Evolutionary conservation across 2,113 vertebrate species (phyloP).

Genomic region (Rhombomys opimus): DNA sequence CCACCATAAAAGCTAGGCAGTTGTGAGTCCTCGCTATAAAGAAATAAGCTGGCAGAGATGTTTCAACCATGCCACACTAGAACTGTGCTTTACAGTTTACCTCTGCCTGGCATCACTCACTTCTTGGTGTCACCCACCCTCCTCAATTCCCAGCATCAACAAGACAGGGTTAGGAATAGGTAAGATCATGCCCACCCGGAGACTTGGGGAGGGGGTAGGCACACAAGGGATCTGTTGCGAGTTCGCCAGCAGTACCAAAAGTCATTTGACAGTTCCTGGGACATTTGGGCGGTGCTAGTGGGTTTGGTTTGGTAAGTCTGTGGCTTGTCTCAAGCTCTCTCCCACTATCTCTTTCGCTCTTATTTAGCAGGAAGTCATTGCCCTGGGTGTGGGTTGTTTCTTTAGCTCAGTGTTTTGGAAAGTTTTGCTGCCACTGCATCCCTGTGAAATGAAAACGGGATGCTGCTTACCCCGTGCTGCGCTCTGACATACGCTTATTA

Average conservation of each 20-base stretch:
- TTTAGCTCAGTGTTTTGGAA: not conserved
- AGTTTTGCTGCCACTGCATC: not conserved
- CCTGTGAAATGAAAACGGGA: not conserved
- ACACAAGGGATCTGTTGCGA: too few species aligned
- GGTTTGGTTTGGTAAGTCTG: not conserved
- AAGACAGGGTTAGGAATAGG: too few species aligned
- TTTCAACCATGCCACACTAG: not conserved
- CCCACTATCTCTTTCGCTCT: not conserved
- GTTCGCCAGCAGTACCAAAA: not conserved
- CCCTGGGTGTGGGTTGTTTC: not conserved
- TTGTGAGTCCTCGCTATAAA: not conserved
- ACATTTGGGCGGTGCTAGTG: not conserved
- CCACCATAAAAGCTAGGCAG: not conserved
- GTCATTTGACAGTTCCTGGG: not conserved
- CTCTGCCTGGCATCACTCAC: not conserved
- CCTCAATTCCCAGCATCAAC: not conserved
- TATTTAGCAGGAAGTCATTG: slow-evolving; percentile 34
- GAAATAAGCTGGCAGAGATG: not conserved
- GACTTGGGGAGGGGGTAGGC: not conserved
- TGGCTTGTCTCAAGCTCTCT: slow-evolving; percentile 1
- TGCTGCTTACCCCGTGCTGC: not conserved
- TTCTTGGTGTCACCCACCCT: not conserved
- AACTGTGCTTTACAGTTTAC: not conserved
- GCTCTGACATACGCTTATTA: not conserved
- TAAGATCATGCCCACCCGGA: not conserved